Evolutionary conservation across 1,140 invertebrate genomes (phyloP), one percentile per base, ranked within the genome.

Genomic region (Piezodorus guildinii): DNA sequence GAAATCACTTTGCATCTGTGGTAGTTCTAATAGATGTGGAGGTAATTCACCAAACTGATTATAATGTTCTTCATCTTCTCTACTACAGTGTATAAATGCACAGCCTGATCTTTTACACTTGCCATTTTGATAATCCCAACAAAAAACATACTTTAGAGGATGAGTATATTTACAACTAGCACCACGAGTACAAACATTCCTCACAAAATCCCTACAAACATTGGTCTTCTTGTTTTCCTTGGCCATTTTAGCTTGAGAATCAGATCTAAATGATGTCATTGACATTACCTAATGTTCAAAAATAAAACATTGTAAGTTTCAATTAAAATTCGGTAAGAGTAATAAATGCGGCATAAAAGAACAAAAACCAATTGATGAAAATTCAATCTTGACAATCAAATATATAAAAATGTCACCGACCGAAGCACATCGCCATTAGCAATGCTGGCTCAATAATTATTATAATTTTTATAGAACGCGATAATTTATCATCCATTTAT

Each of bases 111-210:
- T 60, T 17, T 46, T 46, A 49, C 70, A 71, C 62, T 80, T 78
- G 15, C 80, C 83, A 73, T 91, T 91, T 73, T 91, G 88, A 75
- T 80, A 91, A 72, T 92, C 89, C 72, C 91, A 88, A 71, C 89
- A 92, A 72, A 92, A 91, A n/a, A 81, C 77, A 60, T 67, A 65
- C 67, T 81, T 80, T 62, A 74, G 73, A 4, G 80, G 80, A 71
- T 89, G 86, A 25, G 81, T 77, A 70, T 82, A 90, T 68, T 88
- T 88, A 74, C 90, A 93, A 45, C 82, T 81, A 69, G 84, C 85
- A 12, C 87, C 87, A 15, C 89, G 77, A 64, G 84, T 83, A 73
- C 90, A 93, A 17, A 81, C 76, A 68, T 84, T 84, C 9, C 83
- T 73, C 45, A 81, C 66, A 68, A 80, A 85, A 71, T 85, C 83